phyloP scores from a whole-genome alignment of 1,140 invertebrate species.

The Cyclina sinensis region DNA sequence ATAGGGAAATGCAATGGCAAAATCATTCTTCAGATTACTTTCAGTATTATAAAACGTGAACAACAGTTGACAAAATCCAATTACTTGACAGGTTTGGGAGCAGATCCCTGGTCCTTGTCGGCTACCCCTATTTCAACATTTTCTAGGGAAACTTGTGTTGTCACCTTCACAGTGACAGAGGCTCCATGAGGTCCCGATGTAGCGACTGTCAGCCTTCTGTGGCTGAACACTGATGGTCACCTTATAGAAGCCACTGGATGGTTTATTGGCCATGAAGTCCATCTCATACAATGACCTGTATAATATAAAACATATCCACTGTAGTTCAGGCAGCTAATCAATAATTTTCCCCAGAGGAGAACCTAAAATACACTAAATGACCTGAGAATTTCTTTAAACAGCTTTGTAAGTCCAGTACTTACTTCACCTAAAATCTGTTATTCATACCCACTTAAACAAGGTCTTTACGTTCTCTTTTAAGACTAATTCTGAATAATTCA shows the following conservation, averaged over 20 bases:
- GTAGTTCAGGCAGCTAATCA: too few relatives aligned
- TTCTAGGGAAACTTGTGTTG: slow-evolving; percentile 90
- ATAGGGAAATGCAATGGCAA: too few relatives aligned
- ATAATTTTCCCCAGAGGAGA: too few relatives aligned
- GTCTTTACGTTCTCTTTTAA: too few relatives aligned
- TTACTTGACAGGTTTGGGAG: slow-evolving; percentile 90
- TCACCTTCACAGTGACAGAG: slow-evolving; percentile 87
- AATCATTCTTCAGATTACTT: too few relatives aligned
- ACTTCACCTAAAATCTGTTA: too few relatives aligned
- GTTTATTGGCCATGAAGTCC: slow-evolving; percentile 93
- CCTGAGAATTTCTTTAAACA: too few relatives aligned
- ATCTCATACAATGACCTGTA: slow-evolving; percentile 91
- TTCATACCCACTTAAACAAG: too few relatives aligned
- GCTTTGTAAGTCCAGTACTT: too few relatives aligned
- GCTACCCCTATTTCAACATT: slow-evolving; percentile 95
- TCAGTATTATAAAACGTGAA: neutral
- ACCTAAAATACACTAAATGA: too few relatives aligned
- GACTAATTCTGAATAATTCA: too few relatives aligned
- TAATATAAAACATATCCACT: too few relatives aligned
- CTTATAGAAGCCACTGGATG: slow-evolving; percentile 94
- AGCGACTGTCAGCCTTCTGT: slow-evolving; percentile 88
- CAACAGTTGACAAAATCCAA: slow-evolving; percentile 69
- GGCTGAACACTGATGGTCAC: slow-evolving; percentile 91
- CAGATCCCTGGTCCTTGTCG: slow-evolving; percentile 91
- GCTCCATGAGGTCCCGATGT: slow-evolving; percentile 89